phyloP scores from a whole-genome alignment of 2,113 vertebrate species.

The Actenoides hombroni region DNA sequence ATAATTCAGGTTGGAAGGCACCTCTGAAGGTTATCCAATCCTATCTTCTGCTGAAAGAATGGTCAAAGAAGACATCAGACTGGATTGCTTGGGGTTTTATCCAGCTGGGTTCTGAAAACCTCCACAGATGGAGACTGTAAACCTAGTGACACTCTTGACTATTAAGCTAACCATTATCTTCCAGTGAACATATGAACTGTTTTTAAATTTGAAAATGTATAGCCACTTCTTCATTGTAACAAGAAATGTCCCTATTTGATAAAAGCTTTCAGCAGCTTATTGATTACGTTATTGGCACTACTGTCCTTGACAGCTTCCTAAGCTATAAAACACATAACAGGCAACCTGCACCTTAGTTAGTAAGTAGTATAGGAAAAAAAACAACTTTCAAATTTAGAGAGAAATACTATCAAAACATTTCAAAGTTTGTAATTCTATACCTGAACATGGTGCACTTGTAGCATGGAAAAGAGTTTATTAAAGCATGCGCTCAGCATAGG shows the following conservation, averaged over 20 bases:
- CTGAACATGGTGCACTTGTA: conserved; percentile 98
- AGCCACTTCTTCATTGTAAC: not conserved
- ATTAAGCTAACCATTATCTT: not conserved
- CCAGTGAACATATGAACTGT: not conserved
- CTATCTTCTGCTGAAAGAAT: not conserved
- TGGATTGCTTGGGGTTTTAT: rapidly evolving
- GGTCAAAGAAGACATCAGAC: not conserved
- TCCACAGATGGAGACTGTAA: not conserved
- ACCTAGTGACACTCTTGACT: not conserved
- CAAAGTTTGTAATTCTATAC: conserved; percentile 64
- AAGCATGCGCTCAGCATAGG: conserved; percentile 96
- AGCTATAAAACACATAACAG: not conserved
- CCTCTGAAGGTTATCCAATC: not conserved
- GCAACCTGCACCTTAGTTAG: not conserved
- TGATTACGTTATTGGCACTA: not conserved
- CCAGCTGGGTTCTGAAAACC: not conserved
- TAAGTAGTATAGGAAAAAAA: not conserved
- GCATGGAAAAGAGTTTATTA: conserved; percentile 98
- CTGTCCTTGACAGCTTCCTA: not conserved
- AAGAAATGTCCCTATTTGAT: not conserved
- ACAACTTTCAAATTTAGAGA: not conserved
- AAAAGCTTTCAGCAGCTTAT: not conserved
- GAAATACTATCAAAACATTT: not conserved
- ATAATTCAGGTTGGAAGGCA: not conserved
- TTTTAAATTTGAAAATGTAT: not conserved